Evolutionary conservation across 2,113 vertebrate species (phyloP).

Genomic region (Neolamprologus modestus): DNA sequence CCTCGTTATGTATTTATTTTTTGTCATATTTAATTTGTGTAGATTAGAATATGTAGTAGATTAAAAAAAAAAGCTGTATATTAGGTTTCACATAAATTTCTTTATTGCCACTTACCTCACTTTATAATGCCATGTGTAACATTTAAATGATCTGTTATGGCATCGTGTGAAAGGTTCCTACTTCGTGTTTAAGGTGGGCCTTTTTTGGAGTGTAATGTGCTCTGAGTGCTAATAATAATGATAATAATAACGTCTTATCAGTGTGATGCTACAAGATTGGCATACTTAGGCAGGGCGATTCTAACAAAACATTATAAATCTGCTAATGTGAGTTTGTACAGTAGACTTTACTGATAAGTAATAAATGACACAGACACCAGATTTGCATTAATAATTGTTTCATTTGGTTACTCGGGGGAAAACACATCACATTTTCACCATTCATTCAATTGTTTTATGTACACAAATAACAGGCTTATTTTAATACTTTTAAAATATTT

Average conservation of each 20-base stretch:
- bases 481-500: constrained; percentile 71
- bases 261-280: neutral
- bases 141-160: neutral
- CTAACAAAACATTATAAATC: neutral
- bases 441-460: constrained; percentile 60
- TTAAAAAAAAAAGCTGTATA: neutral
- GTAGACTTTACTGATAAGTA: neutral
- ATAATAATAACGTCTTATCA: neutral
- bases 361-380: constrained; percentile 34
- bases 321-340: neutral
- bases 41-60: neutral
- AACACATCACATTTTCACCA: constrained; percentile 59
- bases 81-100: neutral
- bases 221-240: neutral
- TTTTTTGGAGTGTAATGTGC: neutral
- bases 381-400: constrained; percentile 60
- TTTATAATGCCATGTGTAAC: neutral
- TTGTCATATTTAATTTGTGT: neutral
- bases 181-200: neutral
- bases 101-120: neutral
- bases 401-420: constrained; percentile 64
- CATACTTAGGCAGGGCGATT: neutral
- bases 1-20: neutral
- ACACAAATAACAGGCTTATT: constrained; percentile 64
- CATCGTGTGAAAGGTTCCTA: neutral